Conservation (phyloP, 1,140 invertebrate species). For the Trachymyrmex septentrionalis region DNA sequence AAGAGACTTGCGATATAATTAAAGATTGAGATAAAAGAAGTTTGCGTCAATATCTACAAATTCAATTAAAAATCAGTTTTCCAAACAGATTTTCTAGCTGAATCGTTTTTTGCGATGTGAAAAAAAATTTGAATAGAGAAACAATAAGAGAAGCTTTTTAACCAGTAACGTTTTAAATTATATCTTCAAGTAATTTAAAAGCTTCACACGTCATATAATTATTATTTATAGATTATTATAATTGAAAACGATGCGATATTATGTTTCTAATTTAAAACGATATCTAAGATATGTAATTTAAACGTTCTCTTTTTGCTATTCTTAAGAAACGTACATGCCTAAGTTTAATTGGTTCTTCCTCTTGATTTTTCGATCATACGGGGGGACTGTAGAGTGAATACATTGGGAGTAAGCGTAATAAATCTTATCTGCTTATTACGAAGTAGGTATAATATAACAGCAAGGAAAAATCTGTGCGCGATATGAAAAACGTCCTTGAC, state of each 20-base stretch:
- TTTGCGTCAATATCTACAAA: background rate
- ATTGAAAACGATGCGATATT: constrained; percentile 1
- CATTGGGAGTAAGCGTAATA: background rate
- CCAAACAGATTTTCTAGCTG: background rate
- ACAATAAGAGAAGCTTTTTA: background rate
- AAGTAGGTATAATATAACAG: constrained; percentile 24
- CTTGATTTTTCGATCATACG: background rate
- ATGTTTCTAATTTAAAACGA: constrained; percentile 33
- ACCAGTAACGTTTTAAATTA: background rate
- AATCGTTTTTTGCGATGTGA: background rate
- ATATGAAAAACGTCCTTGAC: constrained; percentile 50
- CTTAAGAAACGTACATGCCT: background rate
- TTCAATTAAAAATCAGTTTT: background rate
- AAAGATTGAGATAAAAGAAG: background rate
- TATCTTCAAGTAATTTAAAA: background rate
- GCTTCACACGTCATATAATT: background rate
- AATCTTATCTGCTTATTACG: constrained; percentile 20
- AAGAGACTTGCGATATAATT: constrained; percentile 1
- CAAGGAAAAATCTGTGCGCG: background rate
- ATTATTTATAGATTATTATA: background rate
- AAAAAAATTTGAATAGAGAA: background rate
- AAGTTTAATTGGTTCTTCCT: constrained; percentile 13
- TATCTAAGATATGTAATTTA: constrained; percentile 14
- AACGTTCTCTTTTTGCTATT: background rate
- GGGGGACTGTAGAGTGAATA: background rate